These are phyloP conservation scores for Brachionus asplanchnoidis DNA, from an alignment of 1,140 invertebrate species.

Conservation along the genomic window DNA sequence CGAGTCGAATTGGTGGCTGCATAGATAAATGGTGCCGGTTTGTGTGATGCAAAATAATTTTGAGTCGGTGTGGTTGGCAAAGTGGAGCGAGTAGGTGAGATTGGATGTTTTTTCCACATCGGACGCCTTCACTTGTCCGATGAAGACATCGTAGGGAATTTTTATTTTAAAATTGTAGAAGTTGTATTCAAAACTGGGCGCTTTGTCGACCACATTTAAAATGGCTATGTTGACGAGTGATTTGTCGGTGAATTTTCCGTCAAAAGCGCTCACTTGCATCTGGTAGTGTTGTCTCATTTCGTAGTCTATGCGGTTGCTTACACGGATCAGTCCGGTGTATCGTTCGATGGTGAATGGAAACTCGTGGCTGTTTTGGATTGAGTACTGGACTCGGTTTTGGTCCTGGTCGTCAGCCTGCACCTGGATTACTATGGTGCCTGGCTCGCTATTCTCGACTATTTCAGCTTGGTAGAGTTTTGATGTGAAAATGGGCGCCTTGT, in stretches of 20 bases:
- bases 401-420: not conserved
- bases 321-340: constrained; percentile 11
- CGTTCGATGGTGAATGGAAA: not conserved
- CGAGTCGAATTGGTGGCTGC: not conserved
- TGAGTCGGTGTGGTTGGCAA: not conserved
- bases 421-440: not conserved
- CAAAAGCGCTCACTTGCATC: not conserved
- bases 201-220: constrained; percentile 1
- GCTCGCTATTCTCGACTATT: not conserved
- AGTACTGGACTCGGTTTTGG: not conserved
- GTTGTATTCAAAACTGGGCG: constrained; percentile 30
- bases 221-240: not conserved
- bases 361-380: constrained; percentile 8
- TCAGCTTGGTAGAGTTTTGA: not conserved
- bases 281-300: not conserved
- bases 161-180: constrained; percentile 32
- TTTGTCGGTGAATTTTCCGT: not conserved
- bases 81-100: not conserved
- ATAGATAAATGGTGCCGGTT: constrained; percentile 22
- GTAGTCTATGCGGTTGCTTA: not conserved
- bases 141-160: constrained; percentile 30
- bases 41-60: constrained; percentile 25
- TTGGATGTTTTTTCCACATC: constrained; percentile 21
- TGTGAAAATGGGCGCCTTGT: not conserved
- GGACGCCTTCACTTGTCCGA: not conserved